Evolutionary conservation across 2,888 invertebrate genomes (phyloP).

Genomic region (Nymphalis polychloros): DNA sequence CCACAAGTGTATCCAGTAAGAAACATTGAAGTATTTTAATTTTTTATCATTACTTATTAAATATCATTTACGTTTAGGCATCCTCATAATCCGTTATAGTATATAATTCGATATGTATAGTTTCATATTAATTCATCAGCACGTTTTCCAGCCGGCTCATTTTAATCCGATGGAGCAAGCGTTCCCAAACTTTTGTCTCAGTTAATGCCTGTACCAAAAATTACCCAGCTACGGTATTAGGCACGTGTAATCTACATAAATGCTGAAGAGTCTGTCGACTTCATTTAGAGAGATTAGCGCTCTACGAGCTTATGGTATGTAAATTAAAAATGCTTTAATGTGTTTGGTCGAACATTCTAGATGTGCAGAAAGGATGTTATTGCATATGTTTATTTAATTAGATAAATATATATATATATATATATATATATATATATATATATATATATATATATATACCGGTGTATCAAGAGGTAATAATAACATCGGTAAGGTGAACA

Average conservation of each 20-base stretch:
- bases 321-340: background rate
- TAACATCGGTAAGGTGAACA: no score
- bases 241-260: constrained; percentile 57
- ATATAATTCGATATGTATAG: constrained; percentile 17
- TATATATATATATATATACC: no score
- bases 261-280: constrained; percentile 45
- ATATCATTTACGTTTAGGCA: background rate
- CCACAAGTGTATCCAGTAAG: no score
- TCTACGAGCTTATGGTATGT: constrained; percentile 10
- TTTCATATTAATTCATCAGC: constrained; percentile 34
- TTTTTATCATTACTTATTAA: background rate
- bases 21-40: no score
- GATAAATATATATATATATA: no score
- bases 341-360: no score
- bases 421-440: no score
- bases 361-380: no score
- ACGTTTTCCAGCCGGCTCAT: constrained; percentile 25
- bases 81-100: background rate
- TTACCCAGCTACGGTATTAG: constrained; percentile 45
- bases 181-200: constrained; percentile 41
- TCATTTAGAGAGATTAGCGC: constrained; percentile 17
- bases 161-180: constrained; percentile 35
- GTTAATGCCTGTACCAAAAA: constrained; percentile 39
- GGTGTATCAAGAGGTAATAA: no score
- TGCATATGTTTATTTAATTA: no score